These are phyloP conservation scores for Mamestra configurata DNA, from an alignment of 1,140 invertebrate species.

Conservation along the genomic window DNA sequence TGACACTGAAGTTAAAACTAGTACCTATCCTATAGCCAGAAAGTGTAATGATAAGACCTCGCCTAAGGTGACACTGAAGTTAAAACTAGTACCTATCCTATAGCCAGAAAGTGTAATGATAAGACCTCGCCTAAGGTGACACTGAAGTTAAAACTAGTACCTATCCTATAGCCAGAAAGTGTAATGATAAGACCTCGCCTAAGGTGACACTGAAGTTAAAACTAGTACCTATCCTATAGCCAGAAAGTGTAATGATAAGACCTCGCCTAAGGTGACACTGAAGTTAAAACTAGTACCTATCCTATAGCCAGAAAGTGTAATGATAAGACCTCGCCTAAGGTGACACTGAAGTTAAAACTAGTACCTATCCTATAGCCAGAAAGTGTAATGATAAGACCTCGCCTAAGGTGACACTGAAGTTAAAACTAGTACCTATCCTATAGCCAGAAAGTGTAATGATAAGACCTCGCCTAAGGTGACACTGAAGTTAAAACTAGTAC, in stretches of 20 bases:
- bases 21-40: not conserved
- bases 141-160: not conserved
- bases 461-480: not conserved
- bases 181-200: not conserved
- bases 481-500: not conserved
- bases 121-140: not conserved
- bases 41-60: not conserved
- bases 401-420: not conserved
- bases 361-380: not conserved
- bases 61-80: not conserved
- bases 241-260: not conserved
- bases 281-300: not conserved
- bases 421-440: too few species aligned
- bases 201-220: not conserved
- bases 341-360: not conserved
- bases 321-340: not conserved
- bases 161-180: not conserved
- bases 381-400: not conserved
- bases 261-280: not conserved
- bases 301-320: not conserved
- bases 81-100: too few species aligned
- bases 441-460: not conserved
- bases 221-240: too few species aligned
- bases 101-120: not conserved
- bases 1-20: not conserved